These are phyloP conservation scores for Pristionchus mayeri DNA, from an alignment of 2,888 invertebrate genomes.

Conservation along the genomic window DNA sequence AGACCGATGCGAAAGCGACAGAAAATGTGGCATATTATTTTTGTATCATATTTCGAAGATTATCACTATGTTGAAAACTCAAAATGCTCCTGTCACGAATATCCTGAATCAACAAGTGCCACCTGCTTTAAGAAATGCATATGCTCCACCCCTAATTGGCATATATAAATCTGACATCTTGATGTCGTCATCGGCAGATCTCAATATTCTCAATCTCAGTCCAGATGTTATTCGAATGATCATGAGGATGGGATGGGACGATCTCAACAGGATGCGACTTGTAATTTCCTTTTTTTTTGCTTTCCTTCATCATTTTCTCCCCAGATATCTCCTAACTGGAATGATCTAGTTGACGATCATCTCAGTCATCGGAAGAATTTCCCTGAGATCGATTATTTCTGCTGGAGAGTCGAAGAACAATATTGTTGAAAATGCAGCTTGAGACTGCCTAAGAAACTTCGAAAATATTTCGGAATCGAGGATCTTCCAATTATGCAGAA, in stretches of 20 bases:
- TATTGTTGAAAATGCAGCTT: no score
- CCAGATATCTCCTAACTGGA: not conserved
- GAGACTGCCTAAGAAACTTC: no score
- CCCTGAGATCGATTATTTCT: not conserved
- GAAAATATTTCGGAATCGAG: no score
- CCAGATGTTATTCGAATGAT: not conserved
- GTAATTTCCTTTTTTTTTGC: not conserved
- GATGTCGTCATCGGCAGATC: not conserved
- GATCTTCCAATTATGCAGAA: no score
- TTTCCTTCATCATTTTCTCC: not conserved
- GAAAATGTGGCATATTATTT: no score
- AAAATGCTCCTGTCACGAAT: no score
- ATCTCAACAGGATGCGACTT: not conserved
- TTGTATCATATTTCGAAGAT: no score
- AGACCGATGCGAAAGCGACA: no score
- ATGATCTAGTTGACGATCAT: not conserved
- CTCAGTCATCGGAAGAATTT: not conserved
- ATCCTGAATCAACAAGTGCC: not conserved
- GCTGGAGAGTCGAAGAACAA: no score
- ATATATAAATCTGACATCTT: not conserved
- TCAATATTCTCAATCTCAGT: not conserved
- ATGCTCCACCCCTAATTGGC: no score
- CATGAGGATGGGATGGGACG: not conserved
- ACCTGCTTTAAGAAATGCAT: no score
- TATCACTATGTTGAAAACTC: no score